Evolutionary conservation across 2,888 invertebrate genomes (phyloP).

Genomic region (Myathropa florea): DNA sequence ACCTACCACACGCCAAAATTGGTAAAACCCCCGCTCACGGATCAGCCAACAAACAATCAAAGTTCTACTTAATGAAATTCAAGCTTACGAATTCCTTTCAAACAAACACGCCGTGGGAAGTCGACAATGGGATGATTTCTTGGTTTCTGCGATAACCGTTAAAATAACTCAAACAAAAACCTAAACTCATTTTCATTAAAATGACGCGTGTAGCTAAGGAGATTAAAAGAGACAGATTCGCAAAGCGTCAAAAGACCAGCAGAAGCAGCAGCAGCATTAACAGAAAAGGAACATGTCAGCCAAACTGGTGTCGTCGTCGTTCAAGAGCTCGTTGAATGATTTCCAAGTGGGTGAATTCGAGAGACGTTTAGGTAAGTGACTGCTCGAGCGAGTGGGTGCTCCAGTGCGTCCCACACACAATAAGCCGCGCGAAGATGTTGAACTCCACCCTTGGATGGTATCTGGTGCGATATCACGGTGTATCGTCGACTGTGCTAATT

Average conservation of each 20-base stretch:
- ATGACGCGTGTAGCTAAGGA: not conserved
- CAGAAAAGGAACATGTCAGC: constrained; percentile 50
- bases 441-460: constrained; percentile 11
- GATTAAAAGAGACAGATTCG: not conserved
- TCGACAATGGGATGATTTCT: constrained; percentile 59
- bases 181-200: not conserved
- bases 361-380: constrained; percentile 82
- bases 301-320: constrained; percentile 78
- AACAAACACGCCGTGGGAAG: constrained; percentile 29
- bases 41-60: not conserved
- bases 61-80: not conserved
- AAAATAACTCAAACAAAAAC: constrained; percentile 6
- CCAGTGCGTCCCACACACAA: not conserved
- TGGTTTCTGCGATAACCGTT: not conserved
- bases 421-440: constrained; percentile 19
- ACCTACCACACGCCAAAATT: constrained; percentile 16
- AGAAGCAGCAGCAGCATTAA: not conserved
- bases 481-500: constrained; percentile 49
- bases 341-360: constrained; percentile 82
- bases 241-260: constrained; percentile 3
- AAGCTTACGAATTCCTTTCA: not conserved
- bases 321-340: constrained; percentile 77
- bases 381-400: constrained; percentile 42
- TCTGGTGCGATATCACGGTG: constrained; percentile 2
- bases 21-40: constrained; percentile 8